phyloP scores from a whole-genome alignment of 2,888 invertebrate species.

The Buathra laborator region DNA sequence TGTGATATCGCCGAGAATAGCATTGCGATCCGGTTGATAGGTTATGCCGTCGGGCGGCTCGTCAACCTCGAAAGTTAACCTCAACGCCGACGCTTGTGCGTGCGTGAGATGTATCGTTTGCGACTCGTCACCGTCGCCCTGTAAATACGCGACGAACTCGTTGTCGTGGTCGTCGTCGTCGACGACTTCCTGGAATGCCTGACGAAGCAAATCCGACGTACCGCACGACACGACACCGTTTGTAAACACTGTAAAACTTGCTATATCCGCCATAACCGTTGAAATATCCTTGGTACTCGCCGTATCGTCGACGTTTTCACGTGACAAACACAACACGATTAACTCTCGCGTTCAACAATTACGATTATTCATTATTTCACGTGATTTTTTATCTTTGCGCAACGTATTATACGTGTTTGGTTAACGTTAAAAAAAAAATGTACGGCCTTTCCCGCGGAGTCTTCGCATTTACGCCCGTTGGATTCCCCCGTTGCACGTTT shows the following conservation, averaged over 20 bases:
- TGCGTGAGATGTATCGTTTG: conserved; percentile 83
- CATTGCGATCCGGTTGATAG: conserved; percentile 73
- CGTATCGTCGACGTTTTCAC: background rate
- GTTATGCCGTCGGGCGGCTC: conserved; percentile 69
- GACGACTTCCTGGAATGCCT: conserved; percentile 82
- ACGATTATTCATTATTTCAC: conserved; percentile 26
- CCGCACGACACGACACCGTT: conserved; percentile 75
- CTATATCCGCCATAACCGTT: conserved; percentile 78
- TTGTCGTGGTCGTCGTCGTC: conserved; percentile 78
- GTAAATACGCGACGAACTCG: conserved; percentile 82
- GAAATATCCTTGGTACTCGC: background rate
- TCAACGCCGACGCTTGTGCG: conserved; percentile 83
- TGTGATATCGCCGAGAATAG: conserved; percentile 61
- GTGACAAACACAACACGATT: background rate
- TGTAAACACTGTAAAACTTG: conserved; percentile 79
- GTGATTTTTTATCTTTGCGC: conserved; percentile 30
- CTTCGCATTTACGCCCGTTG: conserved; percentile 54
- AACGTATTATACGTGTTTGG: background rate
- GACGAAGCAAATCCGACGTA: conserved; percentile 80
- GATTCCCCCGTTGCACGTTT: conserved; percentile 72
- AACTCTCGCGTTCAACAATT: background rate
- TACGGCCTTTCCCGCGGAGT: conserved; percentile 54
- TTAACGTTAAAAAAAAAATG: conserved; percentile 21
- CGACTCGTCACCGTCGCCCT: conserved; percentile 78
- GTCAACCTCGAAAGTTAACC: conserved; percentile 82